phyloP scores from a whole-genome alignment of 1,140 invertebrate genomes.

The Dufourea novaeangliae region DNA sequence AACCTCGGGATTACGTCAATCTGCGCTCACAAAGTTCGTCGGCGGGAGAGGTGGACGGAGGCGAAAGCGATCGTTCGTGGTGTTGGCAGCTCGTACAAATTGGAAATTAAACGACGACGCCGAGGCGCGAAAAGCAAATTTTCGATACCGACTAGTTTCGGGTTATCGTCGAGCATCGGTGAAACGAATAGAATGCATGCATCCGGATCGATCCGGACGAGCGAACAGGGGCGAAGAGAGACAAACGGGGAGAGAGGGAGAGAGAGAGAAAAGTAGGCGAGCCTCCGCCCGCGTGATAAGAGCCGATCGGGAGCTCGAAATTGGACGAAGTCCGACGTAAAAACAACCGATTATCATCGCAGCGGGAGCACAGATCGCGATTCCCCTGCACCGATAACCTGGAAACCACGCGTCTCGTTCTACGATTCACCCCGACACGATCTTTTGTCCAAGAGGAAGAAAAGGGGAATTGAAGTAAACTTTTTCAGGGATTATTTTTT shows the following conservation, averaged over 20 bases:
- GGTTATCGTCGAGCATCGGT: constrained; percentile 10
- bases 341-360: constrained; percentile 59
- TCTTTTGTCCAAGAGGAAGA: too few relatives aligned
- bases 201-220: too few relatives aligned
- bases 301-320: background rate
- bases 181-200: background rate
- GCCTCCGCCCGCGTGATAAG: too few relatives aligned
- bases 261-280: too few relatives aligned
- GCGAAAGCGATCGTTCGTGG: constrained; percentile 64
- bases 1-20: constrained; percentile 68
- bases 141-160: constrained; percentile 40
- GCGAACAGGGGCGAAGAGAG: background rate
- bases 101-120: constrained; percentile 65
- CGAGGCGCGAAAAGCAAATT: constrained; percentile 60
- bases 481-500: too few relatives aligned
- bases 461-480: constrained; percentile 26
- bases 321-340: constrained; percentile 18
- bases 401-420: too few relatives aligned
- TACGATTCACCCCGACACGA: background rate
- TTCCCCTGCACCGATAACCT: too few relatives aligned
- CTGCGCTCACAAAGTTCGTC: constrained; percentile 66
- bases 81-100: constrained; percentile 66
- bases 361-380: too few relatives aligned
- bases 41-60: constrained; percentile 46
- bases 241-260: too few relatives aligned